These are phyloP conservation scores for Enteromius radiatus DNA, from an alignment of 2,797 vertebrate species.

Conservation along the genomic window DNA sequence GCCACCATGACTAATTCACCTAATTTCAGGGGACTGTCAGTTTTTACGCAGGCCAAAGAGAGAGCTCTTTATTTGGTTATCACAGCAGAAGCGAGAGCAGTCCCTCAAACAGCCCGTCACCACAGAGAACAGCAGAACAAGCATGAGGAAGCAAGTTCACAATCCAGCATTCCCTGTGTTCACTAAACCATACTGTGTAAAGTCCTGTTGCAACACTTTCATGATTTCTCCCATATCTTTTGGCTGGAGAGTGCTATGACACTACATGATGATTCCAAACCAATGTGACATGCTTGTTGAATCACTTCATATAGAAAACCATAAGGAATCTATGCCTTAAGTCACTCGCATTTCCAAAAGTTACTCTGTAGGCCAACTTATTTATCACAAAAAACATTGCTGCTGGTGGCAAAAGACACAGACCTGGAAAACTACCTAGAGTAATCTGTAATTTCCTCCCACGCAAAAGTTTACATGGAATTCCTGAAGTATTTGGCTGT, in stretches of 20 bases:
- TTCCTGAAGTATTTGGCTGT: constrained; percentile 12
- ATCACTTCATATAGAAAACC: neutral
- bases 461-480: constrained; percentile 16
- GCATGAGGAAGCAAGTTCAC: constrained; percentile 53
- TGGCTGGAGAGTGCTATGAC: neutral
- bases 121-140: constrained; percentile 41
- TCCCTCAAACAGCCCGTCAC: constrained; percentile 28
- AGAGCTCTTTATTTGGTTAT: constrained; percentile 56
- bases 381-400: neutral
- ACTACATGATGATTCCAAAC: neutral
- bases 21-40: constrained; percentile 5
- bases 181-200: neutral
- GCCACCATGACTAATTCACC: constrained; percentile 24
- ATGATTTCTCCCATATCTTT: neutral
- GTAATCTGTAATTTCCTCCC: constrained; percentile 10
- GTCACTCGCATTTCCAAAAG: neutral
- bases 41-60: constrained; percentile 8
- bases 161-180: constrained; percentile 4
- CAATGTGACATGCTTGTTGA: neutral
- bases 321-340: neutral
- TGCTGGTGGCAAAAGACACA: neutral
- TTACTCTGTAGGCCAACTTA: neutral
- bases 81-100: constrained; percentile 74
- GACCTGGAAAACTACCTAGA: neutral
- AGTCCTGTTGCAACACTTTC: neutral